Base-by-base conservation (phyloP, 2,888 invertebrate species). In the Trachelus iudaicus region DNA sequence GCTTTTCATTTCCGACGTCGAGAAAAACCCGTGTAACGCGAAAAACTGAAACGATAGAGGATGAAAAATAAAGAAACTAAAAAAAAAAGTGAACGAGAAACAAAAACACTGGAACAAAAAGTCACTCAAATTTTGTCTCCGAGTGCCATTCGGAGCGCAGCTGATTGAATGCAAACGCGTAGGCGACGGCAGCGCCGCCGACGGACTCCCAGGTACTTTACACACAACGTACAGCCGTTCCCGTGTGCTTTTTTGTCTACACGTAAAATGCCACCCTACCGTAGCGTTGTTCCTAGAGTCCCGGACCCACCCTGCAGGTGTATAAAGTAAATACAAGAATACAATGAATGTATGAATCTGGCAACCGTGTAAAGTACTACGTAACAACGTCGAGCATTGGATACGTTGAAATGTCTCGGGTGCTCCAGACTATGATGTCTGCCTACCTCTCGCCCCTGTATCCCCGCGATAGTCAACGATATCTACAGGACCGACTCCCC, bases 111-210 rank as follows among this genome's bases (percentile, higher is more conserved):
- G 80, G 81, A 71, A 87, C 86, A 87, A 86, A 85, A 84, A 87
- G 83, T 86, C 86, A 87, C 87, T 87, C 84, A 85, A 87, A 87
- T 87, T 86, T 86, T 74, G 86, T 84, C 84, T 82, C 82, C 76
- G 78, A 81, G 82, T 79, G 79, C 81, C 79, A 79, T 83, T 71
- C 71, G 30, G 81, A 82, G 71, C 71, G 71, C 33, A 34, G 33
- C 71, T 31, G 71, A 71, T 71, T 71, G 71, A 71, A 71, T 33
- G 33, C 71, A 71, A 56, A 71, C 71, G 71, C 71, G 71, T 11
- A 9, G 9, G 56, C 56, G 56, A 56, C 56, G 56, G 9, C 56
- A 23, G 15, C 56, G 56, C 23, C 56, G 23, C 15, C 56, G 56
- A 56, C 56, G 56, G 56, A 56, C 56, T 56, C 23, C 23, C 23